Evolutionary conservation across 2,888 invertebrate genomes (phyloP).

Genomic region (Hypomecis punctinalis): DNA sequence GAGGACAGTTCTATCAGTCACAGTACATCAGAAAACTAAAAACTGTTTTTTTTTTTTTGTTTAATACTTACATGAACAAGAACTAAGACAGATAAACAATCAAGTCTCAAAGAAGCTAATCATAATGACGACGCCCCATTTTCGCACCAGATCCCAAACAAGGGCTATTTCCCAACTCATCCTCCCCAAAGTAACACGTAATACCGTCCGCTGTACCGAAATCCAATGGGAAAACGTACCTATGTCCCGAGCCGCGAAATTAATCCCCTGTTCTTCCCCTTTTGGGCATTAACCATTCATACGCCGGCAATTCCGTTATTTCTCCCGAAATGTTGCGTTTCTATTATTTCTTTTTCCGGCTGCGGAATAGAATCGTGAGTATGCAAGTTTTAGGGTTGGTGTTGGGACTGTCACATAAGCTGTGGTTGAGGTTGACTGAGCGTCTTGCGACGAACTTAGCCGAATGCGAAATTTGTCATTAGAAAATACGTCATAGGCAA

Average conservation of each 20-base stretch:
- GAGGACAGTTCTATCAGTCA: too few relatives aligned
- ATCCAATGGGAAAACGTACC: conserved; percentile 54
- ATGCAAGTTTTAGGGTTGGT: conserved; percentile 2
- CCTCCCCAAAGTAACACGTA: conserved; percentile 34
- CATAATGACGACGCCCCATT: neutral
- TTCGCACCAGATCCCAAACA: neutral
- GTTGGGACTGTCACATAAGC: neutral
- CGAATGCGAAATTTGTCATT: too few relatives aligned
- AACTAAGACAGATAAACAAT: too few relatives aligned
- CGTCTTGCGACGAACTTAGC: too few relatives aligned
- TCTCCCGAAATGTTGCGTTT: conserved; percentile 55
- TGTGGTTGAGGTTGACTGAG: neutral
- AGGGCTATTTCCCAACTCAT: neutral
- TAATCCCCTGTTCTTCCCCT: conserved; percentile 67
- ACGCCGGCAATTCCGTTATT: conserved; percentile 73
- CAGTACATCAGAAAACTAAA: too few relatives aligned
- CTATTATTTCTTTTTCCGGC: conserved; percentile 18
- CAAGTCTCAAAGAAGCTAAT: too few relatives aligned
- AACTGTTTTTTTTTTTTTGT: too few relatives aligned
- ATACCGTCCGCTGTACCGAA: conserved; percentile 43
- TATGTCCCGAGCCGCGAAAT: conserved; percentile 61
- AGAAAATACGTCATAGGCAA: too few relatives aligned
- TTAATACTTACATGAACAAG: too few relatives aligned
- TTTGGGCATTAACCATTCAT: conserved; percentile 76
- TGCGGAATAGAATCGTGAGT: conserved; percentile 10